Evolutionary conservation across 2,113 vertebrate species (phyloP).

Genomic region (Spilogale gracilis): DNA sequence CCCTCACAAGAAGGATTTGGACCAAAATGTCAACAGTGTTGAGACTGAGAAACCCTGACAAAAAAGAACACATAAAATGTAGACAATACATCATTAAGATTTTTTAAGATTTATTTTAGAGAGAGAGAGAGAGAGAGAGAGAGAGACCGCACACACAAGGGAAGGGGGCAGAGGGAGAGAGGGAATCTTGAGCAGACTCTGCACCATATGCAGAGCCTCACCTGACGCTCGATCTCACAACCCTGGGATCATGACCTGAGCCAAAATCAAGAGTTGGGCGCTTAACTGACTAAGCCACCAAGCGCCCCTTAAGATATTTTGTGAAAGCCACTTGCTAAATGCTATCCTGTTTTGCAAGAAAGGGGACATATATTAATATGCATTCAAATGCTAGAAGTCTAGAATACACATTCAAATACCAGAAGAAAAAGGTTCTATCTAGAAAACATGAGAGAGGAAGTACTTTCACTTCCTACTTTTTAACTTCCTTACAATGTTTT

Average conservation of each 20-base stretch:
- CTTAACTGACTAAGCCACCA: neutral
- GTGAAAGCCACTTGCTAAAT: neutral
- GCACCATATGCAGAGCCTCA: neutral
- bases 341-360: neutral
- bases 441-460: neutral
- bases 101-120: neutral
- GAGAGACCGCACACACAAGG: neutral
- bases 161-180: neutral
- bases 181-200: neutral
- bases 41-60: neutral
- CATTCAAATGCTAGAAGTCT: neutral
- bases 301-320: neutral
- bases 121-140: no score
- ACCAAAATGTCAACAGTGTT: neutral
- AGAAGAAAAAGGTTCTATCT: neutral
- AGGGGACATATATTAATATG: neutral
- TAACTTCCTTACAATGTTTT: neutral
- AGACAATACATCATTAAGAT: neutral
- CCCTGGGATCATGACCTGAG: neutral
- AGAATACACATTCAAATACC: neutral
- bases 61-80: neutral
- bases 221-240: neutral
- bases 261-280: neutral
- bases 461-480: conserved; percentile 38
- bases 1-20: neutral